Conservation (phyloP, 2,888 invertebrate genomes). For the Lepidocyrtoides sp. region DNA sequence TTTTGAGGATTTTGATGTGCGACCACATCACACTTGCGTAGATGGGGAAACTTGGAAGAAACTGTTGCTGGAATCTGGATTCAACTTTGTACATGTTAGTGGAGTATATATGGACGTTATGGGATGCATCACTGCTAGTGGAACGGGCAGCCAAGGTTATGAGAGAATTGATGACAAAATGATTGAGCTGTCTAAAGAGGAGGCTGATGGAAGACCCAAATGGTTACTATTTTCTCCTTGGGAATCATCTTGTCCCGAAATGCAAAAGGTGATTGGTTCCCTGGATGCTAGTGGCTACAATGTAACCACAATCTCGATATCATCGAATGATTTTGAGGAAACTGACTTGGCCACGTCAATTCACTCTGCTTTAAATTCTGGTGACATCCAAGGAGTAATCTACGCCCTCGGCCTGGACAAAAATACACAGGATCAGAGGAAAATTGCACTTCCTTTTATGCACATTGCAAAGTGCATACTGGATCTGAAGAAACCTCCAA, state of each 20-base stretch:
- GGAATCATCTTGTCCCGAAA: no score
- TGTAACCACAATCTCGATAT: background rate
- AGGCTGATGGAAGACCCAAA: no score
- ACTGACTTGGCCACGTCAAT: background rate
- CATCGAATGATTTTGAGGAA: background rate
- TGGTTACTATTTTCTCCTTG: background rate
- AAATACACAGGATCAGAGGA: conserved; percentile 15
- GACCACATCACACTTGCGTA: conserved; percentile 50
- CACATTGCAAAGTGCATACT: conserved; percentile 23
- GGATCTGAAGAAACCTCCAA: background rate
- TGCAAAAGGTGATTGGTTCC: background rate
- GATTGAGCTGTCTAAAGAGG: background rate
- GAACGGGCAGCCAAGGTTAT: background rate
- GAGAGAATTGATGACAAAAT: background rate
- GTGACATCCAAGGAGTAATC: background rate
- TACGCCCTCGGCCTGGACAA: conserved; percentile 31
- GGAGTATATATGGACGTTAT: background rate
- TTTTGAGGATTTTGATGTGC: conserved; percentile 55
- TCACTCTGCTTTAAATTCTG: background rate
- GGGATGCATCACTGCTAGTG: conserved; percentile 37
- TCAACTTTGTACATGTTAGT: background rate
- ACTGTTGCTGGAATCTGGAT: background rate
- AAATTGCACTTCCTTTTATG: conserved; percentile 44
- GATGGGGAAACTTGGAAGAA: background rate
- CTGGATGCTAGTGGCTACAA: background rate